A percentile compares a stretch with the other conserved stretches of the same genome.
Evolutionary conservation across 64 coral and sea anemone genomes (phyloP).

Genomic region (Montipora efflorescens): DNA sequence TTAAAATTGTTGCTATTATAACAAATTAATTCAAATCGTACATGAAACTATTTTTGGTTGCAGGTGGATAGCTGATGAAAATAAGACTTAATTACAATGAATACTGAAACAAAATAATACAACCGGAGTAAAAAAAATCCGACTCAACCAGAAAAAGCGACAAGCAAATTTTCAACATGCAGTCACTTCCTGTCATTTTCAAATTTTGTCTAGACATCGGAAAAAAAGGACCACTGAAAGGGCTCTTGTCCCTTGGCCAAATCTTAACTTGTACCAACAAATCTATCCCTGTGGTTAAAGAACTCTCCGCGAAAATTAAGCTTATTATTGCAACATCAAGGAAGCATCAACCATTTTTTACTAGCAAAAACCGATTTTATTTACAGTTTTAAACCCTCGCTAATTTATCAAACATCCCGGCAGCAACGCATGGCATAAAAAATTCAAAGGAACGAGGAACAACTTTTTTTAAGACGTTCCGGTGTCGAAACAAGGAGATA

Average conservation of each 20-base stretch:
- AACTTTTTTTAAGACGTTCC: neutral
- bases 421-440: neutral
- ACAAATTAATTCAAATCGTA: constrained; percentile 33
- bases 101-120: neutral
- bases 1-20: constrained; percentile 33
- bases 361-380: constrained; percentile 26
- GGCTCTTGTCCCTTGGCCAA: neutral
- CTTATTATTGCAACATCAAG: neutral
- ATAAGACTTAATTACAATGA: neutral
- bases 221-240: neutral
- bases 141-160: neutral
- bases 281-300: constrained; percentile 14
- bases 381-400: neutral
- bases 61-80: neutral
- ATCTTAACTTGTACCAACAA: constrained; percentile 26
- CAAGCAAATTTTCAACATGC: neutral
- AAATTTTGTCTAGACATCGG: constrained; percentile 20
- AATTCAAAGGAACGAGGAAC: neutral
- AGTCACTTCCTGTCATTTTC: neutral
- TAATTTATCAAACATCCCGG: constrained; percentile 11
- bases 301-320: constrained; percentile 5
- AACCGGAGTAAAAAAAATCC: neutral
- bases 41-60: neutral
- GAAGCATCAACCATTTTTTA: constrained; percentile 24
- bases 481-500: neutral